Conservation (phyloP, 2,888 invertebrate genomes). For the Erebia ligea region DNA sequence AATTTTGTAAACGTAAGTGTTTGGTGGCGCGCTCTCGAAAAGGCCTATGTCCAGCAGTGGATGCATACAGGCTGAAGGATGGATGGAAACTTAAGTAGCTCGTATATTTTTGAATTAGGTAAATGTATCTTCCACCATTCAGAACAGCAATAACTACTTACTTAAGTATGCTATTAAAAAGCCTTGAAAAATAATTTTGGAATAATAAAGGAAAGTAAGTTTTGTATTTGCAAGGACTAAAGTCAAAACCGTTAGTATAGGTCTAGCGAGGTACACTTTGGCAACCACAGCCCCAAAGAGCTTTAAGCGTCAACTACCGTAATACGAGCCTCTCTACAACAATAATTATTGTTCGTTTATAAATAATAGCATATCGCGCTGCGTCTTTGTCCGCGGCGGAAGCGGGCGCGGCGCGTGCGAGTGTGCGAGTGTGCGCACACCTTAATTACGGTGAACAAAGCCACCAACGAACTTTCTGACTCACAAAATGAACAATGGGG, state of each 20-base stretch:
- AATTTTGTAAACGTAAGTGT: too few relatives aligned
- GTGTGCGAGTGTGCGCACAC: slow-evolving; percentile 52
- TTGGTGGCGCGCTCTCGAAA: too few relatives aligned
- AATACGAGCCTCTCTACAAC: slow-evolving; percentile 60
- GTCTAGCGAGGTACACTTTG: slow-evolving; percentile 40
- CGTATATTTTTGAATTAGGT: too few relatives aligned
- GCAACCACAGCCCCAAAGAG: slow-evolving; percentile 40
- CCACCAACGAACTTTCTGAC: slow-evolving; percentile 46
- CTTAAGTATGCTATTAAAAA: too few relatives aligned
- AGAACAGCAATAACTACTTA: too few relatives aligned
- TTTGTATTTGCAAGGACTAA: background rate
- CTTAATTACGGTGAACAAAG: slow-evolving; percentile 42
- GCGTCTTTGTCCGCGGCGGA: slow-evolving; percentile 75
- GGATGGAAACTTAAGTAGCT: too few relatives aligned
- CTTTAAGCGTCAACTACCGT: slow-evolving; percentile 44
- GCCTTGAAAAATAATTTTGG: too few relatives aligned
- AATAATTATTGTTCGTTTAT: slow-evolving; percentile 61
- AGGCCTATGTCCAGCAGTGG: too few relatives aligned
- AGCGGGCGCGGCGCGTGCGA: slow-evolving; percentile 52
- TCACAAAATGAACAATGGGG: slow-evolving; percentile 47
- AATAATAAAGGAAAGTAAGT: too few relatives aligned
- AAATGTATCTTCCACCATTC: too few relatives aligned
- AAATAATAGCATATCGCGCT: slow-evolving; percentile 72
- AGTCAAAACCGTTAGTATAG: background rate
- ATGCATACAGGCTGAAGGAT: too few relatives aligned